Percentiles rank a stretch among this genome's conserved stretches.
phyloP scores from a whole-genome alignment of 2,888 invertebrate species.

The Tromatobia lineatoria region DNA sequence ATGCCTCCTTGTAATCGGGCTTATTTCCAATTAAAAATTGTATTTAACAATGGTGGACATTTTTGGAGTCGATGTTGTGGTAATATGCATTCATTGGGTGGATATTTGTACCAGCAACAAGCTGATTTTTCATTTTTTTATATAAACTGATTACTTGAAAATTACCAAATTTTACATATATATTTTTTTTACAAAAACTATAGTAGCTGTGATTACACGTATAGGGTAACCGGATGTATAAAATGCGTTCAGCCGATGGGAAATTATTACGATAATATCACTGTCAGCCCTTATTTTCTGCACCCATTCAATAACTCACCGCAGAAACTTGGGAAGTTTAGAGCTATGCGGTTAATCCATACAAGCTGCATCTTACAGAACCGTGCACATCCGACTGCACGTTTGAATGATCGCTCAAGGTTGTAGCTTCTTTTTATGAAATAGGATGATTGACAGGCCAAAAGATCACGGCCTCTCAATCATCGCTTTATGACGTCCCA shows the following conservation, averaged over 20 bases:
- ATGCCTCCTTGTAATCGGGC: no score
- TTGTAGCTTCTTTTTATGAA: slow-evolving; percentile 47
- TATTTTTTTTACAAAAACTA: no score
- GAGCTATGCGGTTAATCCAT: slow-evolving; percentile 66
- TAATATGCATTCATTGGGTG: no score
- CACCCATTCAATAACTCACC: slow-evolving; percentile 15
- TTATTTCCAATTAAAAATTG: no score
- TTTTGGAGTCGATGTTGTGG: no score
- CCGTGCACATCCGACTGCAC: slow-evolving; percentile 43
- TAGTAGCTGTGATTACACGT: no score
- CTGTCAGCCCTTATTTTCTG: neutral
- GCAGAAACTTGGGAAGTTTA: slow-evolving; percentile 8
- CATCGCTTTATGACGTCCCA: slow-evolving; percentile 65
- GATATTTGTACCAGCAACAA: no score
- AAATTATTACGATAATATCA: slow-evolving; percentile 16
- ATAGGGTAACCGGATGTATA: neutral
- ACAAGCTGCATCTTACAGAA: slow-evolving; percentile 45
- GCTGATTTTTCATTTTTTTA: no score
- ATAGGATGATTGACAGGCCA: slow-evolving; percentile 74
- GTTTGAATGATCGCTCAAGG: slow-evolving; percentile 70
- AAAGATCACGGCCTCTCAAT: slow-evolving; percentile 59
- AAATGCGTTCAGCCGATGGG: neutral
- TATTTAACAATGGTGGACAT: no score
- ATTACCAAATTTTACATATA: no score
- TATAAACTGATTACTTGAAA: no score